Evolutionary conservation across 2,888 invertebrate genomes (phyloP).

Genomic region (Noctua comes): DNA sequence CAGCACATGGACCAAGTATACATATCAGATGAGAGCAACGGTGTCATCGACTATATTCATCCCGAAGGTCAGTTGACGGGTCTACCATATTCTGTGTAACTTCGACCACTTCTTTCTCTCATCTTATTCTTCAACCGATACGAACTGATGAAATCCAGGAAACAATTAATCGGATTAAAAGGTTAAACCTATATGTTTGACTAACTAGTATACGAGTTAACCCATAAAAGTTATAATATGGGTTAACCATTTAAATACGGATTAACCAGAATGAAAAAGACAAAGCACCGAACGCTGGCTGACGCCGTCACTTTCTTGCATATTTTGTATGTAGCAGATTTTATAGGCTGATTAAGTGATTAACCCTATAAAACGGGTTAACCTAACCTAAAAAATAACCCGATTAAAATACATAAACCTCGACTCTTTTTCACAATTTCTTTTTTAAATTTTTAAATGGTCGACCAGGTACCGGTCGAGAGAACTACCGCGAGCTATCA

Average conservation of each 20-base stretch:
- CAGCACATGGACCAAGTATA: conserved; percentile 90
- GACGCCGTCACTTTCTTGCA: background rate
- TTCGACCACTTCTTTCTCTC: background rate
- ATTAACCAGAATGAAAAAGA: no score
- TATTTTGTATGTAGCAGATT: background rate
- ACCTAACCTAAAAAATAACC: no score
- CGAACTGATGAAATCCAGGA: background rate
- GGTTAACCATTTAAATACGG: no score
- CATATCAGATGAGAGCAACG: conserved; percentile 92
- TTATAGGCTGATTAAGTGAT: no score
- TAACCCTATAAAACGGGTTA: no score
- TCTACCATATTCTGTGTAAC: background rate
- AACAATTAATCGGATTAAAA: background rate
- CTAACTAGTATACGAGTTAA: no score
- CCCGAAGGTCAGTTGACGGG: conserved; percentile 86
- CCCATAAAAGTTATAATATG: no score
- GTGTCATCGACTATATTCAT: conserved; percentile 92
- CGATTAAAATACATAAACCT: no score
- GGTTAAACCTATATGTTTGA: no score
- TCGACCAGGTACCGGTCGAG: conserved; percentile 84
- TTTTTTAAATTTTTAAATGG: no score
- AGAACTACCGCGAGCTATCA: conserved; percentile 83
- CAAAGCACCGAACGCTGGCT: no score
- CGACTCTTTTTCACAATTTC: background rate
- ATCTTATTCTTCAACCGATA: background rate